Conservation (phyloP, 2,888 invertebrate species). For the Pegoplata infirma region DNA sequence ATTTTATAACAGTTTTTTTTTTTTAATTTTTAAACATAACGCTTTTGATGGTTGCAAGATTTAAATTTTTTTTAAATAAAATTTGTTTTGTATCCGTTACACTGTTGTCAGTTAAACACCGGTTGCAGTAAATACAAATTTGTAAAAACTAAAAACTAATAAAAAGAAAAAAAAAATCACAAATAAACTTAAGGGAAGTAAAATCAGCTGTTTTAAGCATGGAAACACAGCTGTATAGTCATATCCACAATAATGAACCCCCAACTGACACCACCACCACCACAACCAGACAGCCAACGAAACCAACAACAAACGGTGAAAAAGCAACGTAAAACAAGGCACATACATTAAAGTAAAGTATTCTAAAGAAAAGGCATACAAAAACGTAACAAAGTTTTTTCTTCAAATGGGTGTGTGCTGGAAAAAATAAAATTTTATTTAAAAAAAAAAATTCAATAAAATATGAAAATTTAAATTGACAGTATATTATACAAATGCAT, state of each 20-base stretch:
- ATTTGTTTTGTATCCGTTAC: too few relatives aligned
- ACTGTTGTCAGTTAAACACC: not conserved
- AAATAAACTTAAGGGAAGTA: constrained; percentile 13
- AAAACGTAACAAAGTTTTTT: constrained; percentile 41
- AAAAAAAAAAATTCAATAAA: constrained; percentile 11
- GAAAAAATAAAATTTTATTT: constrained; percentile 45
- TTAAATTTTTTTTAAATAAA: too few relatives aligned
- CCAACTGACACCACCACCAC: constrained; percentile 12
- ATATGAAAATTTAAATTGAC: constrained; percentile 46
- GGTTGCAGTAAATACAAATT: constrained; percentile 18
- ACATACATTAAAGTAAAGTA: constrained; percentile 39
- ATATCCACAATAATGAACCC: constrained; percentile 8
- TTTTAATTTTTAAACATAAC: too few relatives aligned
- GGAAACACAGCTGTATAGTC: constrained; percentile 36
- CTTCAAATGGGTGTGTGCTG: constrained; percentile 59
- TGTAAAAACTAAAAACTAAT: constrained; percentile 25
- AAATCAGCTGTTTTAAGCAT: constrained; percentile 49
- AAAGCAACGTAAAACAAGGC: constrained; percentile 38
- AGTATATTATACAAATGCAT: constrained; percentile 51
- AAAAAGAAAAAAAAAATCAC: constrained; percentile 16
- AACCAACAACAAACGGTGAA: constrained; percentile 44
- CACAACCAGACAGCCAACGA: constrained; percentile 21
- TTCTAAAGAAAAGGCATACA: constrained; percentile 45
- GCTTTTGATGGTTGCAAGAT: too few relatives aligned
- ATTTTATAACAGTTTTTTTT: too few relatives aligned